Base-by-base conservation (phyloP, 2,797 vertebrate species). In the Cebuella pygmaea region DNA sequence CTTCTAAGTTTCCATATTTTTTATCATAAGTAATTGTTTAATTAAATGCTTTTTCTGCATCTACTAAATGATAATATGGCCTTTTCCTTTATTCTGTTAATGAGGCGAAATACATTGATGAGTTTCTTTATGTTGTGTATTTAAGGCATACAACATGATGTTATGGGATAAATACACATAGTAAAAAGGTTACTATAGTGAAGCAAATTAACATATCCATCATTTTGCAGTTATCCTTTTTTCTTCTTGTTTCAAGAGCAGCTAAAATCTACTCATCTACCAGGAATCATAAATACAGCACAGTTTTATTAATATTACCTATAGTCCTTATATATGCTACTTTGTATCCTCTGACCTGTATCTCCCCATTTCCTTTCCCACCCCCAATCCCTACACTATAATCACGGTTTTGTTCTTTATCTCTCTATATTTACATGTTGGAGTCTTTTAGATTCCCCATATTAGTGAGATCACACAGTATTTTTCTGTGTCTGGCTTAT, bases 1-100 rank as follows among this genome's bases (percentile, higher is more conserved):
- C 46, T 79, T 90, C 72, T 78, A 86, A 55, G 36, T 87, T 95
- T 89, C 36, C 52, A 19, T 70, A 84, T 82, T 93, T 88, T 93
- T 88, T 52, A 80, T 84, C 33, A 78, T 39, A 84, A 74, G 67
- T 82, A 30, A 82, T 81, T 61, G 79, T 59, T 95, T 93, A 75
- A 88, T 95, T 89, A 79, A 85, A 70, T 93, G 27, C 17, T 82
- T 92, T 75, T 94, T 90, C 33, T 26, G 26, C 72, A 72, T 67
- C 50, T 59, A 41, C 72, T 57, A 33, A 78, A 41, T 44, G n/a
- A 46, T 70, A 87, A 64, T 57, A 50, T 48, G 70, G 41, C 24
- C 24, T 82, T 88, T 67, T 3, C 59, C 19, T 72, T 85, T 92
- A 95, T 67, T 95, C 30, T 89, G 9, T 82, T 94, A 90, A 93